Conservation (phyloP, 2,113 vertebrate species). For the Xiphophorus couchianus region DNA sequence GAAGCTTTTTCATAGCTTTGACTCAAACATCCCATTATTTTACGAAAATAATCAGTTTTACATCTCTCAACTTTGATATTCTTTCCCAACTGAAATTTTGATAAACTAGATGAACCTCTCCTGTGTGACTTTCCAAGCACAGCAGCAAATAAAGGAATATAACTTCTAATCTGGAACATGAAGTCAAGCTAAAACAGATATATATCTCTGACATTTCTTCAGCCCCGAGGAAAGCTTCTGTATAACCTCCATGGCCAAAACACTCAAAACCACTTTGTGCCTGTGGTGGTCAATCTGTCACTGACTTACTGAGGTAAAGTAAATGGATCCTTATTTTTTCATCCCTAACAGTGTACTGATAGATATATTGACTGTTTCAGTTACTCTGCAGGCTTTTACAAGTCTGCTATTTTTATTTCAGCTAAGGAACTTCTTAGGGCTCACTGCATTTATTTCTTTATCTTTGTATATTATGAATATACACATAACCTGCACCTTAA, state of each 20-base stretch:
- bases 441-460: background rate
- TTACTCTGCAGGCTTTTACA: slow-evolving; percentile 1
- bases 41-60: background rate
- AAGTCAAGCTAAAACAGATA: slow-evolving; percentile 17
- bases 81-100: background rate
- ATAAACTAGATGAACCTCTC: background rate
- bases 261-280: slow-evolving; percentile 15
- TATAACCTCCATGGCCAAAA: slow-evolving; percentile 7
- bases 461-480: no score
- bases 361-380: slow-evolving; percentile 1
- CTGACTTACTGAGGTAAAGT: slow-evolving; percentile 9
- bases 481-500: no score
- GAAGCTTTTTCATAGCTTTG: background rate
- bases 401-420: background rate
- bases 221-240: slow-evolving; percentile 24
- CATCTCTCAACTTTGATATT: background rate
- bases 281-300: slow-evolving; percentile 40
- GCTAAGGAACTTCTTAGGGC: background rate
- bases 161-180: slow-evolving; percentile 19
- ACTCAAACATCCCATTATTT: background rate
- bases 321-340: background rate
- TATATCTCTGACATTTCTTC: slow-evolving; percentile 34
- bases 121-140: slow-evolving; percentile 10
- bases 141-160: slow-evolving; percentile 16
- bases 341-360: background rate